Base-by-base conservation (phyloP, 2,113 vertebrate species). In the Xiphophorus couchianus region DNA sequence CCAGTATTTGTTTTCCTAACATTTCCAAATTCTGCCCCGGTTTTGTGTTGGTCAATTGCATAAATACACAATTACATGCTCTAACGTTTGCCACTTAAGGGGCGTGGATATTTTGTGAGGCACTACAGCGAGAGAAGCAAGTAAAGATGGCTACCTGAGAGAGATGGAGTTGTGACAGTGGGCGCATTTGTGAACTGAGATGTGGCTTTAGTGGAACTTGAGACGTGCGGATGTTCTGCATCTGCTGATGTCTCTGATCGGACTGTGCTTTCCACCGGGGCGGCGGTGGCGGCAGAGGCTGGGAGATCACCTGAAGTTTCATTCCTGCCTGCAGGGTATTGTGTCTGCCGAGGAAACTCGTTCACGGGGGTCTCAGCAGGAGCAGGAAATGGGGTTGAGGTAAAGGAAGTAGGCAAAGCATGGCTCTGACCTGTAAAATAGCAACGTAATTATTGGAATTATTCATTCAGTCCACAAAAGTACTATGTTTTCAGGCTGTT, bases 341-440 rank as follows among this genome's bases (percentile, higher is more conserved):
- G 62, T 66, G 51, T 84, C 58, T 5, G 8, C 74, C 69, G 71
- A 25, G 28, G 33, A 60, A 44, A 48, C 39, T 82, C 72, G 9
- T 66, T 71, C 25, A 44, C 74, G 27, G 78, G 78, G 30, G 29
- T 48, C 66, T 61, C 78, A 42, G 62, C 31, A 27, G 71, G 73
- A 78, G 27, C 63, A 9, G 9, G 65, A 8, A 48, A 19, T 27
- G 65, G 0, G 7, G 28, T 1, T 35, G 61, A 54, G 42, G 80
- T 76, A 69, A 67, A 19, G 65, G 65, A 58, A 29, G 81, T 25
- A n/a, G 74, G 64, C 28, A 58, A 28, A 62, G 70, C 62, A 74
- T 39, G 83, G 78, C 29, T 68, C 70, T 89, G 82, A 63, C 84
- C 92, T 92, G 27, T 17, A 5, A 22, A 70, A 51, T 66, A 54